Evolutionary conservation across 2,113 vertebrate species (phyloP), one percentile per base, ranked within the genome.

Genomic region (Pygoscelis antarcticus): DNA sequence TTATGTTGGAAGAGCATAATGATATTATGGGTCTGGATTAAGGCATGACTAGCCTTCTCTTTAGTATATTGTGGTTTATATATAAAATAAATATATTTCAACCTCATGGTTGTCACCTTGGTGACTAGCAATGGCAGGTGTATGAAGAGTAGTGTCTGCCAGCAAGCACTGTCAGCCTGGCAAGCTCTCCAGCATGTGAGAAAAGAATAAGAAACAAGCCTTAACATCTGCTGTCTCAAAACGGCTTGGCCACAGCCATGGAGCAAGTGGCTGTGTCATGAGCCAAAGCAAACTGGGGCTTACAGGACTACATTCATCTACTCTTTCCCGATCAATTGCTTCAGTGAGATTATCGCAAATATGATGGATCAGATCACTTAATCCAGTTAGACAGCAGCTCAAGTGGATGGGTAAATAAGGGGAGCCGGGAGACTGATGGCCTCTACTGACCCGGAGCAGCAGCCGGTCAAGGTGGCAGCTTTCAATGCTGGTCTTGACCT

Each of bases 341-440:
- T 87, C 87, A 91, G 84, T 51, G 78, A 90, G 91, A 96, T 97
- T 85, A 96, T 85, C 10, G 3, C 87, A 96, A 90, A 83, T 75
- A n/a, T 80, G 94, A 94, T 91, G 93, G 91, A 94, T 94, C 34
- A 13, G 70, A 77, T 95, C 91, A 58, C 94, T 90, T 96, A 93
- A 91, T 95, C 93, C 84, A 42, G 95, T 92, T 62, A 91, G 81
- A 75, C 0, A 0, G 92, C 42, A 66, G 91, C 87, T 91, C 57
- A 72, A 85, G 51, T 0, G 8, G 70, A 11, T 47, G 84, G 38
- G 62, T 91, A 83, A 93, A 75, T 40, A 85, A 88, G 47, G 54
- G 46, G 16, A 68, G 34, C 20, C 3, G 3, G 26, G 64, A 79
- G n/a, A 6, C 3, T 11, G 10, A 36, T 51, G 91, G 75, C 78